phyloP scores from a whole-genome alignment of 2,113 vertebrate genomes.

The Hemibagrus wyckioides region DNA sequence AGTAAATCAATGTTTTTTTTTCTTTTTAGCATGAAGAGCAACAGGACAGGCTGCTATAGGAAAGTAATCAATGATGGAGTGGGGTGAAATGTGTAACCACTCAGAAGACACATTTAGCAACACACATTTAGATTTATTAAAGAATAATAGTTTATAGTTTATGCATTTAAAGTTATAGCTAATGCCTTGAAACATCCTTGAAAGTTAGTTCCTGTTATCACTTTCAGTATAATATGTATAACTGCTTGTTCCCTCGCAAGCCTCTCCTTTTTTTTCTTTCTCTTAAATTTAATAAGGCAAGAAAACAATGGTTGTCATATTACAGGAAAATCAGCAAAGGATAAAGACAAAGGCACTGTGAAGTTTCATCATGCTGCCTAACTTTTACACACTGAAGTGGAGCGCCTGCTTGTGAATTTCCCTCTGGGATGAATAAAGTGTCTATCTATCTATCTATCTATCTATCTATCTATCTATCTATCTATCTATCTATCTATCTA shows the following conservation, averaged over 20 bases:
- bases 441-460: no score
- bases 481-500: no score
- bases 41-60: neutral
- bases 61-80: neutral
- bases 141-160: neutral
- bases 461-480: no score
- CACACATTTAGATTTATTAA: neutral
- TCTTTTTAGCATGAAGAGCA: constrained; percentile 48
- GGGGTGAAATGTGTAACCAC: neutral
- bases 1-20: constrained; percentile 37
- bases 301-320: no score
- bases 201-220: neutral
- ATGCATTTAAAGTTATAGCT: neutral
- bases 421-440: no score
- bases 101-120: neutral
- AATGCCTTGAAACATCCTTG: neutral
- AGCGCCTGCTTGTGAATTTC: no score
- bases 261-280: no score
- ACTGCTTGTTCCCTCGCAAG: neutral
- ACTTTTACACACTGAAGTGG: neutral
- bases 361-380: neutral
- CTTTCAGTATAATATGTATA: neutral
- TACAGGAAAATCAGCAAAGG: no score
- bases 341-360: neutral
- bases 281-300: no score